Percentiles rank a stretch among this genome's conserved stretches.
These are phyloP conservation scores for Coreius guichenoti DNA, from an alignment of 2,797 vertebrate species.

Conservation along the genomic window DNA sequence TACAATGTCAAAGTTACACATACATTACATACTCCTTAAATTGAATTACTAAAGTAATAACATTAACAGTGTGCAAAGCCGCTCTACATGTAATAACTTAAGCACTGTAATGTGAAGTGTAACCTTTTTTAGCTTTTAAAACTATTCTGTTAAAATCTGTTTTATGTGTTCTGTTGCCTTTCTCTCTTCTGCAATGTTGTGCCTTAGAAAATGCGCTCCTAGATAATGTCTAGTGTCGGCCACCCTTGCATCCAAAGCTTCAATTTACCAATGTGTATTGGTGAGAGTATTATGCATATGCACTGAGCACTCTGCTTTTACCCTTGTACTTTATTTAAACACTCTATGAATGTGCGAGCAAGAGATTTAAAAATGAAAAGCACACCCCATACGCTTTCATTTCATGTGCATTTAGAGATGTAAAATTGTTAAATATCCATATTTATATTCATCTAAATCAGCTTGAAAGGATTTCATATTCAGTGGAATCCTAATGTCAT, in stretches of 20 bases:
- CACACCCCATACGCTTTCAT: neutral
- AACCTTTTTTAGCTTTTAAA: slow-evolving; percentile 8
- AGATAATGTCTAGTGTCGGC: slow-evolving; percentile 32
- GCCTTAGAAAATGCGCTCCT: slow-evolving; percentile 55
- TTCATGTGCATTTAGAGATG: slow-evolving; percentile 32
- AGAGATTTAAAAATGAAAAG: slow-evolving; percentile 33
- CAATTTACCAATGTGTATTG: slow-evolving; percentile 38
- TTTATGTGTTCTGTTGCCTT: slow-evolving; percentile 51
- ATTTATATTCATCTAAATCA: slow-evolving; percentile 21
- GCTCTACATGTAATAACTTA: slow-evolving; percentile 19
- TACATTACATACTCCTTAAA: slow-evolving; percentile 2
- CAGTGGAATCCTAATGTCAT: neutral
- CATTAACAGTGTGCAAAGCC: slow-evolving; percentile 4
- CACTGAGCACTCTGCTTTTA: slow-evolving; percentile 52
- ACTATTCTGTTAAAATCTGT: neutral
- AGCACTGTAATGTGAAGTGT: slow-evolving; percentile 35
- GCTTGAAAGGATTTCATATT: neutral
- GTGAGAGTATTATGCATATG: slow-evolving; percentile 52
- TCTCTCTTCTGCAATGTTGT: slow-evolving; percentile 52
- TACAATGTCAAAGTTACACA: slow-evolving; percentile 12
- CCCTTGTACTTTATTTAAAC: slow-evolving; percentile 39
- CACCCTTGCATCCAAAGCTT: slow-evolving; percentile 57
- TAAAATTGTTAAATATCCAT: slow-evolving; percentile 18
- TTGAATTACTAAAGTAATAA: neutral
- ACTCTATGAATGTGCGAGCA: slow-evolving; percentile 25